A percentile compares a stretch with the other conserved stretches of the same genome.
Evolutionary conservation across 2,888 invertebrate species (phyloP).

Genomic region (Loripinus fragilis): DNA sequence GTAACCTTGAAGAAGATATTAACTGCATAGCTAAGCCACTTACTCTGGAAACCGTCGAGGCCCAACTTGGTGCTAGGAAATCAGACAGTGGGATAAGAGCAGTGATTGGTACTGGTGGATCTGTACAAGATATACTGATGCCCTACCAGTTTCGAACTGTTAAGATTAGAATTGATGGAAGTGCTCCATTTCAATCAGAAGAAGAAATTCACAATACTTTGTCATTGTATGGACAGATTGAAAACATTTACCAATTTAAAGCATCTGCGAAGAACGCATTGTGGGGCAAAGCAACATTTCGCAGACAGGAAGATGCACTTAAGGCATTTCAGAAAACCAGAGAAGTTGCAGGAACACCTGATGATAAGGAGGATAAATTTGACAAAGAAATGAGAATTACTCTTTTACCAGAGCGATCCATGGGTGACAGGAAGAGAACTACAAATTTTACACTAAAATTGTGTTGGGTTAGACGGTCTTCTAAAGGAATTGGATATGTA

Average conservation of each 20-base stretch:
- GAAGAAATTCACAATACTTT: constrained; percentile 20
- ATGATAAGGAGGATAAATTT: constrained; percentile 33
- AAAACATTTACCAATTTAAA: constrained; percentile 52
- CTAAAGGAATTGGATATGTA: constrained; percentile 67
- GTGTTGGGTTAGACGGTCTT: constrained; percentile 67
- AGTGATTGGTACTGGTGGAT: constrained; percentile 66
- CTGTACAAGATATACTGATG: constrained; percentile 64
- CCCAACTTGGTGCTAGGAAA: constrained; percentile 39
- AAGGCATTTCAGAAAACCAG: constrained; percentile 55
- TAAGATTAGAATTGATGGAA: constrained; percentile 48
- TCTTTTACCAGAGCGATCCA: constrained; percentile 25
- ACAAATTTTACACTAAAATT: constrained; percentile 61
- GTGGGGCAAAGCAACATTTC: constrained; percentile 73
- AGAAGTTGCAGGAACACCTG: too few species aligned
- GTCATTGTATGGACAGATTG: constrained; percentile 55
- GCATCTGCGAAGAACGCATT: constrained; percentile 38
- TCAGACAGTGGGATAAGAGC: constrained; percentile 55
- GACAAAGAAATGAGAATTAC: constrained; percentile 24
- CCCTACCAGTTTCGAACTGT: constrained; percentile 67
- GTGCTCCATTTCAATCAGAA: constrained; percentile 30
- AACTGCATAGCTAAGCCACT: constrained; percentile 37
- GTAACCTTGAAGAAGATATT: constrained; percentile 22
- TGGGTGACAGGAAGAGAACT: not conserved
- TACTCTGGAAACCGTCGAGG: constrained; percentile 48
- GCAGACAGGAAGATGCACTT: constrained; percentile 42